Evolutionary conservation across 2,888 invertebrate species (phyloP), one percentile per base, ranked within the genome.

Genomic region (Furcula furcula): DNA sequence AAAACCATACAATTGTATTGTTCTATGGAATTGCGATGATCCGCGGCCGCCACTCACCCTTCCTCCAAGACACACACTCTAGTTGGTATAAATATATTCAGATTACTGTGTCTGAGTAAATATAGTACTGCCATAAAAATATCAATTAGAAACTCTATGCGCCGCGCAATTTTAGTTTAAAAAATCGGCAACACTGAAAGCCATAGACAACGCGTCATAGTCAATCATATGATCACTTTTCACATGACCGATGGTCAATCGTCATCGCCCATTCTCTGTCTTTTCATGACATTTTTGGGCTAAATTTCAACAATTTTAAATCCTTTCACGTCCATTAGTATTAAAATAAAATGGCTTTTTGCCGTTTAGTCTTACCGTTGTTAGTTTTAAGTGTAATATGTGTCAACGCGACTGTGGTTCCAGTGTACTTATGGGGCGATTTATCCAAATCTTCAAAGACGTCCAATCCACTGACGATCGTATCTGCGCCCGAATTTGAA

Each of bases 341-440:
- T 67, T 69, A 68, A 43, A 44, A 42, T 37, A 79, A 75, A 75
- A 88, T 88, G 88, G 87, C 84, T 59, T 80, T 76, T 67, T 73
- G 84, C 83, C 83, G 80, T 71, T 57, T 75, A 59, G 72, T 84
- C 65, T 78, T 83, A 58, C 61, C 73, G 44, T 62, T 84, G 43
- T 69, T 87, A 80, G 67, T 79, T 61, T 43, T 87, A 76, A 75
- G 80, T 77, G 73, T 77, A 49, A 64, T 75, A 46, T 66, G 63
- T 46, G 63, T 69, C 50, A 55, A 67, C 57, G 48, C 82, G 16
- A 84, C 82, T 35, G 77, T 85, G 46, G 90, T 91, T 21, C 92
- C 93, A 46, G 91, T 91, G 28, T 85, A 90, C 46, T 53, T 93
- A 40, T 93, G 92, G 92, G 91, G 90, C 16, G 79, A 87, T 42